Conservation (phyloP, 37 sponge, comb jelly and placozoan species). For the Spongia lamella region DNA sequence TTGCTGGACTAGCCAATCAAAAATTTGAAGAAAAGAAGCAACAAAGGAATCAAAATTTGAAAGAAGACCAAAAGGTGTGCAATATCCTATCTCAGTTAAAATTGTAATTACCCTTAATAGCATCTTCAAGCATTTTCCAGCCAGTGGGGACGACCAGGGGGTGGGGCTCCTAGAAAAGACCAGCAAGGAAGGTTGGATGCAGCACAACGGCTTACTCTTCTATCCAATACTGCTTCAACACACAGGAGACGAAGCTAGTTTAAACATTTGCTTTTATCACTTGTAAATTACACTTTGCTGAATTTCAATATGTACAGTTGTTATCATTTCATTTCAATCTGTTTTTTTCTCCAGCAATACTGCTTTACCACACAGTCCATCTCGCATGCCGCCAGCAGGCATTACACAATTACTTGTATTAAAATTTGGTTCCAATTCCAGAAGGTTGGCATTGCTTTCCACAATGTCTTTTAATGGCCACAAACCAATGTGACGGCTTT, state of each 20-base stretch:
- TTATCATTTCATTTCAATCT: too few species aligned
- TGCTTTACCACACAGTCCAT: not conserved
- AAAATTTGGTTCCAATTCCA: constrained; percentile 28
- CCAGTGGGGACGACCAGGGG: constrained; percentile 26
- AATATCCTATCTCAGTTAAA: too few species aligned
- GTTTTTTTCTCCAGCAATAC: not conserved
- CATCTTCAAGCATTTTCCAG: constrained; percentile 21
- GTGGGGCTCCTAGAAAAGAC: constrained; percentile 11
- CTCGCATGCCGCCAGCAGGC: constrained; percentile 30
- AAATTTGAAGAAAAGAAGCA: too few species aligned
- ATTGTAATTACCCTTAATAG: not conserved
- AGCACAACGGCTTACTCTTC: not conserved
- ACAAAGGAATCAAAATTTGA: too few species aligned
- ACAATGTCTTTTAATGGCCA: constrained; percentile 29
- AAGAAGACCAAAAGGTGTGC: too few species aligned
- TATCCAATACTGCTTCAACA: too few species aligned
- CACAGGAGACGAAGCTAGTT: too few species aligned
- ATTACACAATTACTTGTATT: constrained; percentile 33
- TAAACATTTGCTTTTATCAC: too few species aligned
- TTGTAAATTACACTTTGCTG: too few species aligned
- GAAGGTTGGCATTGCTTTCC: constrained; percentile 41
- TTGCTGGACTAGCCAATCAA: too few species aligned
- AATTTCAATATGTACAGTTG: too few species aligned
- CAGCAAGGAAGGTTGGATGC: not conserved
- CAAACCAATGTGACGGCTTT: constrained; percentile 50